Percentiles rank a stretch among this genome's conserved stretches.
These are phyloP conservation scores for Rhagologus leucostigma DNA, from an alignment of 2,113 vertebrate species.

Conservation along the genomic window DNA sequence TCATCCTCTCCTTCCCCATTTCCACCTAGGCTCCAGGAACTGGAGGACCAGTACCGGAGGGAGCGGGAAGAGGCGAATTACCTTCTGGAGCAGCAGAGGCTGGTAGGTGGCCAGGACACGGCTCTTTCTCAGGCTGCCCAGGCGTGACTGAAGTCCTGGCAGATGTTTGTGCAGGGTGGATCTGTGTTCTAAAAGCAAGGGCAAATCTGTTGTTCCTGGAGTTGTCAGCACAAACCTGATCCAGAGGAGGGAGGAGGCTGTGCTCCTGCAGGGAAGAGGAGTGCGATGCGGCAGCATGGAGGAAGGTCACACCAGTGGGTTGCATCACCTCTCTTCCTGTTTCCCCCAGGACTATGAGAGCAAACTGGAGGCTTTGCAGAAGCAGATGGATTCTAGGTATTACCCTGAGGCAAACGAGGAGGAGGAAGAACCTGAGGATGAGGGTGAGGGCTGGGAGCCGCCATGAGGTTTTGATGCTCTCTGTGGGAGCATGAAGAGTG, in stretches of 20 bases:
- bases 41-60: slow-evolving; percentile 93
- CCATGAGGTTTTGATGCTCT: not conserved
- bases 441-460: slow-evolving; percentile 74
- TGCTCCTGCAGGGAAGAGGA: not conserved
- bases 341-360: slow-evolving; percentile 91
- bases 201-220: not conserved
- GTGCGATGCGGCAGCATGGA: not conserved
- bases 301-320: not conserved
- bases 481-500: not conserved
- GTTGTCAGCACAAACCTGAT: not conserved
- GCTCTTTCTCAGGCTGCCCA: not conserved
- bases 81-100: slow-evolving; percentile 93
- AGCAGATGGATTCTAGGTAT: slow-evolving; percentile 91
- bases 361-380: slow-evolving; percentile 92
- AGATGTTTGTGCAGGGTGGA: not conserved
- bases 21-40: slow-evolving; percentile 86
- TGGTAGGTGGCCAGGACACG: slow-evolving; percentile 73
- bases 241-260: not conserved
- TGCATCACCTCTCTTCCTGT: not conserved
- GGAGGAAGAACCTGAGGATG: slow-evolving; percentile 91
- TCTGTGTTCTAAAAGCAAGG: not conserved
- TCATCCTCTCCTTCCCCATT: not conserved
- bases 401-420: slow-evolving; percentile 87
- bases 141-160: not conserved
- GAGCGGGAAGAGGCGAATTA: slow-evolving; percentile 94